These are phyloP conservation scores for Dendroctonus ponderosae DNA, from an alignment of 1,140 invertebrate genomes.

Conservation along the genomic window DNA sequence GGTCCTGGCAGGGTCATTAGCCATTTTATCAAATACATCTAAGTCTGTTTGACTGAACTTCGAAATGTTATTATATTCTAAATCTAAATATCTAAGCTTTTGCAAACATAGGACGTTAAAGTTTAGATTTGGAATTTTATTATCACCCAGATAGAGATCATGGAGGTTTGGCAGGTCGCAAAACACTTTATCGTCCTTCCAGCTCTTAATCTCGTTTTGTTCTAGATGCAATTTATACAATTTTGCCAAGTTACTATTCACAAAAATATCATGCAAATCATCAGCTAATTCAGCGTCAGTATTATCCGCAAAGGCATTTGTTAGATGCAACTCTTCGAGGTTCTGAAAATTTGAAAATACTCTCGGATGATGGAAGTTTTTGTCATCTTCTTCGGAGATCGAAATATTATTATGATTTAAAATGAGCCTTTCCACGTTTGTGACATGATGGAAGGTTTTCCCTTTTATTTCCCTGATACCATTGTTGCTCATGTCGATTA, in stretches of 20 bases:
- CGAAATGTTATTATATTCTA: constrained; percentile 68
- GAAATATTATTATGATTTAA: constrained; percentile 73
- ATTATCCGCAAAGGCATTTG: constrained; percentile 73
- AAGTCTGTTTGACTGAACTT: constrained; percentile 60
- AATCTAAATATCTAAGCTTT: constrained; percentile 67
- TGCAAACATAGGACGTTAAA: constrained; percentile 69
- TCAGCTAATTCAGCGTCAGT: constrained; percentile 61
- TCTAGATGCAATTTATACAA: constrained; percentile 74
- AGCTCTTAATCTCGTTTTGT: constrained; percentile 72
- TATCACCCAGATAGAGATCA: constrained; percentile 70
- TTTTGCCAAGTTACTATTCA: constrained; percentile 65
- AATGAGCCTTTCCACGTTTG: constrained; percentile 67
- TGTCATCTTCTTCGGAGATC: constrained; percentile 58
- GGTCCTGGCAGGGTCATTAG: constrained; percentile 52
- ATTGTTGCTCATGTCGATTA: constrained; percentile 78
- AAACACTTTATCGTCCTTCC: constrained; percentile 66
- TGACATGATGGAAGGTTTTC: constrained; percentile 75
- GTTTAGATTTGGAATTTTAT: constrained; percentile 60
- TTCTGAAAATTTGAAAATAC: constrained; percentile 78
- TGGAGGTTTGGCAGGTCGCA: constrained; percentile 67
- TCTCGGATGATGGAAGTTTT: constrained; percentile 66
- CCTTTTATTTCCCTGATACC: constrained; percentile 72
- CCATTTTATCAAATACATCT: constrained; percentile 59
- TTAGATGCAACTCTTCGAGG: constrained; percentile 70
- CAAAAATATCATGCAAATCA: constrained; percentile 71